phyloP scores from a whole-genome alignment of 1,140 invertebrate species.

The Oedothorax gibbosus region DNA sequence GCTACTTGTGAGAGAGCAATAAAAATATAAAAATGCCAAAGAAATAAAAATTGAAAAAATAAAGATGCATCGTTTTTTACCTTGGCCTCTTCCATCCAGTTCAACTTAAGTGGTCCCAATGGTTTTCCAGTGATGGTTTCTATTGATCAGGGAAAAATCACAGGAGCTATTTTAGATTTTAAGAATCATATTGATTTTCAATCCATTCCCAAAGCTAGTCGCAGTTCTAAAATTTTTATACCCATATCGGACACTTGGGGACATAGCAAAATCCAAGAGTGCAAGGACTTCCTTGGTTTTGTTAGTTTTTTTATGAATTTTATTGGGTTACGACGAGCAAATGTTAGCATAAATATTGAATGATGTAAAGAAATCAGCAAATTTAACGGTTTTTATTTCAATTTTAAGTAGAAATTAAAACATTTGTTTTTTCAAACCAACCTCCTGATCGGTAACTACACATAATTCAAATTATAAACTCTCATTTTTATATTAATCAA shows the following conservation, averaged over 20 bases:
- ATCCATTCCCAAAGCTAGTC: conserved; percentile 41
- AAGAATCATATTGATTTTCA: conserved; percentile 45
- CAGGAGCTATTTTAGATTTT: conserved; percentile 47
- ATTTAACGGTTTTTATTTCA: no score
- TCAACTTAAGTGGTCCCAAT: conserved; percentile 44
- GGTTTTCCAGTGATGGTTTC: conserved; percentile 51
- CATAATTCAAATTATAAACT: no score
- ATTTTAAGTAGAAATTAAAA: no score
- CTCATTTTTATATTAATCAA: no score
- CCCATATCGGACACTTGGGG: not conserved
- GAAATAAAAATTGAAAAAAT: no score
- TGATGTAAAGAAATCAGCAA: no score
- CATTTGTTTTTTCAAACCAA: no score
- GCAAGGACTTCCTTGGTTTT: conserved; percentile 23
- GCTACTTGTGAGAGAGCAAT: conserved; percentile 34
- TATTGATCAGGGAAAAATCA: conserved; percentile 45
- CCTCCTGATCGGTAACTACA: no score
- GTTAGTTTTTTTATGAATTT: not conserved
- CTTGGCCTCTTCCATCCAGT: not conserved
- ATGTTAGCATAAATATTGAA: not conserved
- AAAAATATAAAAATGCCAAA: not conserved
- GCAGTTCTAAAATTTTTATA: not conserved
- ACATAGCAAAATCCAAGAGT: conserved; percentile 11
- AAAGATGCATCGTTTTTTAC: not conserved
- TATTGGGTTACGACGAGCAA: not conserved